phyloP scores from a whole-genome alignment of 2,113 vertebrate genomes.

The Gallinago paraguaiae region DNA sequence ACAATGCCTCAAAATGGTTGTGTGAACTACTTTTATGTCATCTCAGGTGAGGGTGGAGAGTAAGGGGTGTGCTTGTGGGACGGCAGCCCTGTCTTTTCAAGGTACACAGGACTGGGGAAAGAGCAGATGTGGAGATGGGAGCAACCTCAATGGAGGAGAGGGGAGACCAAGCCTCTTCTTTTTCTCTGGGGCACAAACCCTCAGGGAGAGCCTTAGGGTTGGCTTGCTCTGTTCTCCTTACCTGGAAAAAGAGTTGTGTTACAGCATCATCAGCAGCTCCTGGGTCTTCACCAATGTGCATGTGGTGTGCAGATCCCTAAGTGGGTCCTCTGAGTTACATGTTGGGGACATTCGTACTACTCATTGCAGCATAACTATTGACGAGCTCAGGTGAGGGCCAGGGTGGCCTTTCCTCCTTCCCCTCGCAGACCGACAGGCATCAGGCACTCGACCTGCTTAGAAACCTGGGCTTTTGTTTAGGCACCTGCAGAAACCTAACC shows the following conservation, averaged over 20 bases:
- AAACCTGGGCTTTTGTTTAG: neutral
- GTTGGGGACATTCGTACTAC: neutral
- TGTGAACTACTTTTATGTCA: neutral
- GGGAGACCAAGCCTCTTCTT: neutral
- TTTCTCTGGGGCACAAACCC: neutral
- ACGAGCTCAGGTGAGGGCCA: neutral
- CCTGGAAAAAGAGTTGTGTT: neutral
- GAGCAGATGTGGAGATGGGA: too few species aligned
- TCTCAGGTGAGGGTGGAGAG: neutral
- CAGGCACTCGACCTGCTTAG: neutral
- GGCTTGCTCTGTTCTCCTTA: neutral
- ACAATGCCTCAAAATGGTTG: neutral
- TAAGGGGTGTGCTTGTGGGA: rapidly evolving
- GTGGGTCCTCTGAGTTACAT: neutral
- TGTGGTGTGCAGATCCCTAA: rapidly evolving
- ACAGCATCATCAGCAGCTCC: neutral
- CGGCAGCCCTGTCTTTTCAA: rapidly evolving
- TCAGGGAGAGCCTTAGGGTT: too few species aligned
- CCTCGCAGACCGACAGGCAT: neutral
- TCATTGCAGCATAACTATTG: neutral
- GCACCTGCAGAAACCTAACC: neutral
- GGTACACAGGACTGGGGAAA: neutral
- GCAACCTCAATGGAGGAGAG: neutral
- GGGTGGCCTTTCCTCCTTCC: neutral
- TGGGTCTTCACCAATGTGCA: neutral